Evolutionary conservation across 35 echinoderm and acorn worm genomes (phyloP).

Genomic region (Eucidaris tribuloides): DNA sequence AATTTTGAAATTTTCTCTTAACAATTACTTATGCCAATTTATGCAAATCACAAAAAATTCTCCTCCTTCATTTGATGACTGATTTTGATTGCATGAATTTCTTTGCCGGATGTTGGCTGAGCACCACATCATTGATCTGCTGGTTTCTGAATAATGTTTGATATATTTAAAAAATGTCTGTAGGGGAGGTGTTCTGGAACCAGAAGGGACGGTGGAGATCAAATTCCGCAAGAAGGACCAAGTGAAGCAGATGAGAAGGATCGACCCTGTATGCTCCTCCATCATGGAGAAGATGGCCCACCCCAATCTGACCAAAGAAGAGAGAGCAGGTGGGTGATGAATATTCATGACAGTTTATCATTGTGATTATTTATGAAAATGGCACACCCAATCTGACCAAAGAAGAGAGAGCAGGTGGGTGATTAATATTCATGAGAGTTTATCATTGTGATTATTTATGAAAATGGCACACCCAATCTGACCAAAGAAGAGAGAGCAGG

Average conservation of each 20-base stretch:
- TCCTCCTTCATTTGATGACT: too few relatives aligned
- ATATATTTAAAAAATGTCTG: constrained; percentile 19
- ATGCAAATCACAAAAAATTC: too few relatives aligned
- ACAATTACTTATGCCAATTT: too few relatives aligned
- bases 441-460: too few relatives aligned
- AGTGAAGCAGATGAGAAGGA: constrained; percentile 75
- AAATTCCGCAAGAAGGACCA: constrained; percentile 95
- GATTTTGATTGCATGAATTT: too few relatives aligned
- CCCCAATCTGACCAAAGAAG: constrained; percentile 35
- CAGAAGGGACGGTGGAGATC: constrained; percentile 92
- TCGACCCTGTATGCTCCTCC: constrained; percentile 50
- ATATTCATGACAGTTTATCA: too few relatives aligned
- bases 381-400: not conserved
- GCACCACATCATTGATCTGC: not conserved
- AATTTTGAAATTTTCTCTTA: too few relatives aligned
- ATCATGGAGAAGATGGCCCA: constrained; percentile 43
- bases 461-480: constrained; percentile 17
- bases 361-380: too few relatives aligned
- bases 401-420: constrained; percentile 80
- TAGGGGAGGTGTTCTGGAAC: constrained; percentile 88
- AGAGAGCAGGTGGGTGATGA: constrained; percentile 83
- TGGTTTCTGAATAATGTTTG: not conserved
- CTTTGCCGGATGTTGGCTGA: too few relatives aligned
- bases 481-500: constrained; percentile 73
- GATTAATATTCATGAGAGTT: too few relatives aligned